Percentiles rank a stretch among this genome's conserved stretches.
These are phyloP conservation scores for Cheiracanthium punctorium DNA, from an alignment of 2,888 invertebrate species.

Conservation along the genomic window DNA sequence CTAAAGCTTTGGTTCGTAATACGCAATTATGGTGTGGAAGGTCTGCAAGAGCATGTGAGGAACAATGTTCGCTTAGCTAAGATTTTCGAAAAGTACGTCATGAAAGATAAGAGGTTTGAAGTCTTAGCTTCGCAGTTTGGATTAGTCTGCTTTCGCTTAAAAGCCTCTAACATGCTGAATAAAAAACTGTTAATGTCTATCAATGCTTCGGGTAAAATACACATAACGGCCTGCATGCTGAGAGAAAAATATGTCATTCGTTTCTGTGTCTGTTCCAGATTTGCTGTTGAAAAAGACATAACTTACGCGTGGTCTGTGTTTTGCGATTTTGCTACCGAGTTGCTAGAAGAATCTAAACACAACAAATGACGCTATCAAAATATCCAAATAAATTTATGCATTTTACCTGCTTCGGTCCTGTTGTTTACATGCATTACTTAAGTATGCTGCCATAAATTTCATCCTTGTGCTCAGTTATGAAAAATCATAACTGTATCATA, in stretches of 20 bases:
- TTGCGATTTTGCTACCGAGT: conserved; percentile 73
- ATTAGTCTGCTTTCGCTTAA: conserved; percentile 91
- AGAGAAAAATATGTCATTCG: conserved; percentile 92
- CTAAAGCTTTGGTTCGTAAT: conserved; percentile 98
- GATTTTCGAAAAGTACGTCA: conserved; percentile 87
- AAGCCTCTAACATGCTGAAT: conserved; percentile 78
- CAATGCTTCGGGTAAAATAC: conserved; percentile 78
- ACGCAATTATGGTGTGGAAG: conserved; percentile 92
- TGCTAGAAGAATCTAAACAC: too few relatives aligned
- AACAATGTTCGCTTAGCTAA: conserved; percentile 89
- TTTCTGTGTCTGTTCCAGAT: conserved; percentile 93
- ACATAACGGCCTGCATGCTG: conserved; percentile 87
- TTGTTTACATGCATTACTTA: too few relatives aligned
- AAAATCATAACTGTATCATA: too few relatives aligned
- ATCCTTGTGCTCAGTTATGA: too few relatives aligned
- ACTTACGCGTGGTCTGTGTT: conserved; percentile 78
- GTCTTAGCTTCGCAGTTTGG: conserved; percentile 86
- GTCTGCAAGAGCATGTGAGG: conserved; percentile 93
- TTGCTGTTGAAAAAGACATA: conserved; percentile 87
- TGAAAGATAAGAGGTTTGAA: conserved; percentile 89
- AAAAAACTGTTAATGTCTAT: neutral
- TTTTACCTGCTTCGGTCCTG: too few relatives aligned
- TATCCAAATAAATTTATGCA: too few relatives aligned
- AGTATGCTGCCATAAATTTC: too few relatives aligned
- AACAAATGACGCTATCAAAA: too few relatives aligned